Conservation (phyloP, 1,140 invertebrate species). For the Platyscapa corneri region DNA sequence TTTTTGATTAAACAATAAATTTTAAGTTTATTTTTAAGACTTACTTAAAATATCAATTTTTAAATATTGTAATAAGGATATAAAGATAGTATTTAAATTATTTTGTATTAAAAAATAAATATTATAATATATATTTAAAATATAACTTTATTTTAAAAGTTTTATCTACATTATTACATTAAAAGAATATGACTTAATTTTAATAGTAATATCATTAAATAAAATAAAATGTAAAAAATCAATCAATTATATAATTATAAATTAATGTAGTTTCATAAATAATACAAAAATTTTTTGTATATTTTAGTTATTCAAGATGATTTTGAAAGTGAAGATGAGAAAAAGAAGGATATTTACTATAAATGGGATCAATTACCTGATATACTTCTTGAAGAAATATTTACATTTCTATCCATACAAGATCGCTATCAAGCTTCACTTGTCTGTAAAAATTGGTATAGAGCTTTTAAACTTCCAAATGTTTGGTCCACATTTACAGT, state of each 20-base stretch:
- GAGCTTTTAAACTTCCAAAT: slow-evolving; percentile 82
- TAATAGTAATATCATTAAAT: background rate
- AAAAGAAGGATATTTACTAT: slow-evolving; percentile 71
- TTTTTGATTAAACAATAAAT: background rate
- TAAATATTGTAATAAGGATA: too few species aligned
- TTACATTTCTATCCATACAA: slow-evolving; percentile 80
- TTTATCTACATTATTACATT: background rate
- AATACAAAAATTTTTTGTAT: too few species aligned
- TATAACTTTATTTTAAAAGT: too few species aligned
- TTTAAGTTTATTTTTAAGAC: background rate
- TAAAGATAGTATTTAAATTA: too few species aligned
- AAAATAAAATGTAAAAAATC: background rate
- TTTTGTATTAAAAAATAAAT: background rate
- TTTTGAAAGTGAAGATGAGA: slow-evolving; percentile 69
- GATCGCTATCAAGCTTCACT: slow-evolving; percentile 85
- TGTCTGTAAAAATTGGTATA: slow-evolving; percentile 82
- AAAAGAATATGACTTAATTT: background rate
- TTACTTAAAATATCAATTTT: background rate
- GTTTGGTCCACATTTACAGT: slow-evolving; percentile 85
- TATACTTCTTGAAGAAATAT: slow-evolving; percentile 85
- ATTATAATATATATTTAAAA: background rate
- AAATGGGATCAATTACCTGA: slow-evolving; percentile 84
- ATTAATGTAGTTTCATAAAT: too few species aligned
- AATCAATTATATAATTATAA: too few species aligned
- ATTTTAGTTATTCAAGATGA: slow-evolving; percentile 74